Evolutionary conservation across 2,797 vertebrate genomes (phyloP), one percentile per base, ranked within the genome.

Genomic region (Brachymystax lenok): DNA sequence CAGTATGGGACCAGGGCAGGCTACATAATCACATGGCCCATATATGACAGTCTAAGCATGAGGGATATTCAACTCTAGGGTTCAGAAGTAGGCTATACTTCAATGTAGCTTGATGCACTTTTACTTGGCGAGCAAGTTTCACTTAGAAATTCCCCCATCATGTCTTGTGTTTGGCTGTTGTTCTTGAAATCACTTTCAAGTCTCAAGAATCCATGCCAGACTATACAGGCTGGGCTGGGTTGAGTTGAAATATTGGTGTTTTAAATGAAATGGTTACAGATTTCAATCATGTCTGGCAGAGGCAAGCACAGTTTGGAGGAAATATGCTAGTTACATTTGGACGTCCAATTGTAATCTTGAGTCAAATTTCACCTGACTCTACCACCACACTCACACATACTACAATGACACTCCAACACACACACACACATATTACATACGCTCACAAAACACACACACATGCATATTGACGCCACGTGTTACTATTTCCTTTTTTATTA

Each of bases 51-150:
- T 63, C 70, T 56, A 69, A 28, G 35, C 24, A 78, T 19, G 21
- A 27, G 21, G 30, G 40, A 46, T 46, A 46, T 46, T 46, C 40
- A 10, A 46, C 40, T 46, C 7, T 46, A 46, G 10, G 10, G 40
- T 46, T 46, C 40, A 12, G 40, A 46, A 46, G 10, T 46, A 46
- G 40, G 40, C 40, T 51, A 70, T 70, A 28, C 17, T 64, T 21
- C 35, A 77, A 46, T 24, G 63, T 71, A 72, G 68, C 69, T 89
- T 76, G 79, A 74, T 86, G 77, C 81, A 80, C 83, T 83, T 79
- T 35, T 66, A 73, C 78, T 77, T 84, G 84, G 83, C 82, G 83
- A 83, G 77, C 40, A 80, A 63, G 59, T 69, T 52, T 81, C 76
- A 64, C 74, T 71, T 75, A 24, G 21, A 77, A 81, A 75, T 56